phyloP scores from a whole-genome alignment of 2,797 vertebrate genomes.

The Pristis pectinata region DNA sequence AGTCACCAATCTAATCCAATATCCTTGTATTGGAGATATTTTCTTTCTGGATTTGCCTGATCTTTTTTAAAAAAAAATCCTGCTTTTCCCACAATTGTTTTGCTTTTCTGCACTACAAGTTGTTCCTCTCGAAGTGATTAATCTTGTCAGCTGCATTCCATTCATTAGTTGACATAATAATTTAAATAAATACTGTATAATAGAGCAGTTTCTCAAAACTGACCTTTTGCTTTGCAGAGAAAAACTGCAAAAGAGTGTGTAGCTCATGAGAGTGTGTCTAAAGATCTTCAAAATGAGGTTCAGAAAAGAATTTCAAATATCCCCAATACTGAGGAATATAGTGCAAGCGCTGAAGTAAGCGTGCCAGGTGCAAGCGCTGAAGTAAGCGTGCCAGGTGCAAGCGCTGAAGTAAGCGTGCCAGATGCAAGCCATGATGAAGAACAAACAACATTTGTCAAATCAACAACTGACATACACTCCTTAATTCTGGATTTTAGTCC shows the following conservation, averaged over 20 bases:
- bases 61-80: not conserved
- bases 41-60: not conserved
- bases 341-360: conserved; percentile 34
- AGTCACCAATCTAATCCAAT: not conserved
- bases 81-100: not conserved
- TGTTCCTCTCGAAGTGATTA: not conserved
- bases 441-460: conserved; percentile 57
- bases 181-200: not conserved
- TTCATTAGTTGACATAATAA: not conserved
- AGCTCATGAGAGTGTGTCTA: conserved; percentile 64
- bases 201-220: not conserved
- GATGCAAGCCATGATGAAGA: conserved; percentile 56
- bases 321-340: conserved; percentile 43
- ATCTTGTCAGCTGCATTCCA: not conserved
- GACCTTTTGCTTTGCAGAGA: conserved; percentile 43
- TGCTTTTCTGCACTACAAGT: not conserved
- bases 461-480: conserved; percentile 56
- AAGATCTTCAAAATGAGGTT: conserved; percentile 45
- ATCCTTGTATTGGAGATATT: not conserved
- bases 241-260: conserved; percentile 59
- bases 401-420: conserved; percentile 39
- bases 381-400: not conserved
- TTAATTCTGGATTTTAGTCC: conserved; percentile 83
- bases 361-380: conserved; percentile 38
- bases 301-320: conserved; percentile 61